These are phyloP conservation scores for Allophyes oxyacanthae DNA, from an alignment of 2,888 invertebrate species.

Conservation along the genomic window DNA sequence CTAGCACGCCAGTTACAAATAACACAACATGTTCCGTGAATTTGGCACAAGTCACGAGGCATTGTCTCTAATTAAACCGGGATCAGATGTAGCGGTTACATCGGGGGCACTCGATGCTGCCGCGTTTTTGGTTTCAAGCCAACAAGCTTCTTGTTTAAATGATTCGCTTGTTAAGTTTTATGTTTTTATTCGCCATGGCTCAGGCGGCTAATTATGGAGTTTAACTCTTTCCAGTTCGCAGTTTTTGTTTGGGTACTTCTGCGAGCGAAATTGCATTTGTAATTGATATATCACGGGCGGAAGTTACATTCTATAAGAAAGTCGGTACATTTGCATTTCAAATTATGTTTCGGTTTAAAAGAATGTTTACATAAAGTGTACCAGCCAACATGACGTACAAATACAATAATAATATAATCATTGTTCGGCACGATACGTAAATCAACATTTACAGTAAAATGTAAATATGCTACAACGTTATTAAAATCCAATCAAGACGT, in stretches of 20 bases:
- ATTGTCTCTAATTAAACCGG: slow-evolving; percentile 80
- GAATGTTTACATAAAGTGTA: slow-evolving; percentile 30
- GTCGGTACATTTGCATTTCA: slow-evolving; percentile 37
- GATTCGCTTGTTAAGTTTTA: slow-evolving; percentile 78
- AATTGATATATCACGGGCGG: slow-evolving; percentile 42
- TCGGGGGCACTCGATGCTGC: slow-evolving; percentile 63
- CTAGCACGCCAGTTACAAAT: slow-evolving; percentile 54
- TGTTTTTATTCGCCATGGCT: slow-evolving; percentile 63
- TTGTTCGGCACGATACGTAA: too few relatives aligned
- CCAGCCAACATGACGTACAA: slow-evolving; percentile 22
- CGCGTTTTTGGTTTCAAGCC: slow-evolving; percentile 81
- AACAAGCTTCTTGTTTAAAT: slow-evolving; percentile 78
- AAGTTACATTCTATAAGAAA: slow-evolving; percentile 26
- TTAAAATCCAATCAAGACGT: too few relatives aligned
- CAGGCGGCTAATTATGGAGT: slow-evolving; percentile 56
- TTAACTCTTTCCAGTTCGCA: slow-evolving; percentile 43
- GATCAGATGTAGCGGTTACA: slow-evolving; percentile 77
- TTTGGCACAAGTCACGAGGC: slow-evolving; percentile 67
- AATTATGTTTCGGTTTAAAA: slow-evolving; percentile 34
- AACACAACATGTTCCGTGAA: slow-evolving; percentile 60
- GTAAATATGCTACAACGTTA: too few relatives aligned
- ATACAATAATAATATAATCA: too few relatives aligned
- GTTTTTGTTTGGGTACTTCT: slow-evolving; percentile 26
- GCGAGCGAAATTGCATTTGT: slow-evolving; percentile 38
- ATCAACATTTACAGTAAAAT: too few relatives aligned